phyloP scores from a whole-genome alignment of 2,113 vertebrate species.

The Talpa occidentalis region DNA sequence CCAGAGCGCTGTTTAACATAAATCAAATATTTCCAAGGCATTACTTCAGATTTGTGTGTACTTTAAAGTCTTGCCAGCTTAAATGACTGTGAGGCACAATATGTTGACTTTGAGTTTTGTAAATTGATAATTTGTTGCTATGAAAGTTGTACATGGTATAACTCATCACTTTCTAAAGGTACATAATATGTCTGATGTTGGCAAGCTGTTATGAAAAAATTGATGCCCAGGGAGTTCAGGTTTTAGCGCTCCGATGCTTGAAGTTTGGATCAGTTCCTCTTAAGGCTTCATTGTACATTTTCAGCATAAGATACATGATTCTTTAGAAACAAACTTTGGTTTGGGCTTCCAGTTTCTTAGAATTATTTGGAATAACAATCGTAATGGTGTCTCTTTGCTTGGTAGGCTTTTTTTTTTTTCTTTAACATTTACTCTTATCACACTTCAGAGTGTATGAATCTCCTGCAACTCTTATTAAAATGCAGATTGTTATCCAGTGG shows the following conservation, averaged over 20 bases:
- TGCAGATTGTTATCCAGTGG: neutral
- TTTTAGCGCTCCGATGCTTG: conserved; percentile 19
- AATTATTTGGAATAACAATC: conserved; percentile 28
- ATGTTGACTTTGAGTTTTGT: conserved; percentile 68
- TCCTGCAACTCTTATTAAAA: conserved; percentile 20
- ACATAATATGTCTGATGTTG: conserved; percentile 62
- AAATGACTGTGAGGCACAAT: conserved; percentile 70
- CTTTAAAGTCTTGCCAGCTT: conserved; percentile 79
- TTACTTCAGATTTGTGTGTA: conserved; percentile 63
- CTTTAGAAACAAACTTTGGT: neutral
- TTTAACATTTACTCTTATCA: neutral
- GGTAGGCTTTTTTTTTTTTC: neutral
- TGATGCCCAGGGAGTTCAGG: conserved; percentile 19
- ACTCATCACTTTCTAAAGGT: conserved; percentile 65
- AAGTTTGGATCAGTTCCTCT: neutral
- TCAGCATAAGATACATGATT: neutral
- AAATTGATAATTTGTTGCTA: conserved; percentile 69
- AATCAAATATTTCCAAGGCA: conserved; percentile 76
- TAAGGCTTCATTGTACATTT: conserved; percentile 38
- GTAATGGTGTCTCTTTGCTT: conserved; percentile 7
- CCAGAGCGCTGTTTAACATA: conserved; percentile 69
- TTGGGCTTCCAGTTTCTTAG: conserved; percentile 9
- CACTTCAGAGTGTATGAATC: neutral
- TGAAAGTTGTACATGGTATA: conserved; percentile 55
- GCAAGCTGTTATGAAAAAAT: conserved; percentile 63